A percentile compares a stretch with the other conserved stretches of the same genome.
Conservation (phyloP, 2,797 vertebrate genomes). For the Thalassophryne amazonica region DNA sequence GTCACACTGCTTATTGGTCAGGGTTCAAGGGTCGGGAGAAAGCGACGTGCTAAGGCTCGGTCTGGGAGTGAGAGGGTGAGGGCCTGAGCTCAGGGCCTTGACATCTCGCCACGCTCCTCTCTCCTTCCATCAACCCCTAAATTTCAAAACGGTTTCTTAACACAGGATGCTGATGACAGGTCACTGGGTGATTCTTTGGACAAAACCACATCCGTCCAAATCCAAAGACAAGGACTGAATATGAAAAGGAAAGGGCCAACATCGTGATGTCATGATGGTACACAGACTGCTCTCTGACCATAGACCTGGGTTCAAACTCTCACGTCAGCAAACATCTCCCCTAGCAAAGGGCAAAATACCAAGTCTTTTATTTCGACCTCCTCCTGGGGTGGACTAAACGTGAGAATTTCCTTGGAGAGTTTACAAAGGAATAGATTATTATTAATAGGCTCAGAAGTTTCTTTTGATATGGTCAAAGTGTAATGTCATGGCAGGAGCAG, state of each 20-base stretch:
- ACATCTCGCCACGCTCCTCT: slow-evolving; percentile 62
- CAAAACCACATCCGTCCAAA: slow-evolving; percentile 44
- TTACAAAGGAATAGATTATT: slow-evolving; percentile 8
- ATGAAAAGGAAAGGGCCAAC: slow-evolving; percentile 52
- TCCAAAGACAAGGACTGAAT: slow-evolving; percentile 4
- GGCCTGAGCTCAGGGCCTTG: slow-evolving; percentile 29
- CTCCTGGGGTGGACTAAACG: not conserved
- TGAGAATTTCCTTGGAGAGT: not conserved
- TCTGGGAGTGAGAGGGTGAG: slow-evolving; percentile 56
- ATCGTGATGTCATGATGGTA: slow-evolving; percentile 24
- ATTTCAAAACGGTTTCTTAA: slow-evolving; percentile 38
- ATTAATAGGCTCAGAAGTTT: slow-evolving; percentile 13
- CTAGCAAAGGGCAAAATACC: slow-evolving; percentile 17
- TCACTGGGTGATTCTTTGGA: slow-evolving; percentile 20
- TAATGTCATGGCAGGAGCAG: too few relatives aligned
- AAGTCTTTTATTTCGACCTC: slow-evolving; percentile 18
- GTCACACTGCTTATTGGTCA: slow-evolving; percentile 37
- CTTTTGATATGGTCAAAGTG: not conserved
- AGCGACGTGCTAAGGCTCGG: slow-evolving; percentile 56
- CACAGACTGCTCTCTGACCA: slow-evolving; percentile 30
- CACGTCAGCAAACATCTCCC: slow-evolving; percentile 26
- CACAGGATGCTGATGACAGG: slow-evolving; percentile 34
- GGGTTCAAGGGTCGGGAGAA: slow-evolving; percentile 65
- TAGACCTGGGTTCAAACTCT: slow-evolving; percentile 38
- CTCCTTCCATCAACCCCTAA: slow-evolving; percentile 36